Evolutionary conservation across 2,888 invertebrate genomes (phyloP).

Genomic region (Ormyrus rosae): DNA sequence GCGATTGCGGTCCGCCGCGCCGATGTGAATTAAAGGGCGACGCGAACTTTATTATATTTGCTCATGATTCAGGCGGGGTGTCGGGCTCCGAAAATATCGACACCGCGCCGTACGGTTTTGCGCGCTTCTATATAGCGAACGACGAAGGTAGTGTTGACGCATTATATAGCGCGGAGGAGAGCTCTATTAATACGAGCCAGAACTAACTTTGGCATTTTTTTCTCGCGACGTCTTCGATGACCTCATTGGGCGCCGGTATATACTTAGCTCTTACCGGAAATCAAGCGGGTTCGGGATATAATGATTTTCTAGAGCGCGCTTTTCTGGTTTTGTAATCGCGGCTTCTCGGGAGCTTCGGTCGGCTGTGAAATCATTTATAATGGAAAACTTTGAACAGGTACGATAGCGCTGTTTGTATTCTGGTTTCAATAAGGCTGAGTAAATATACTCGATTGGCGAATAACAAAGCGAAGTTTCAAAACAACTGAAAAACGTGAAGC

Average conservation of each 20-base stretch:
- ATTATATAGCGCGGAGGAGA: not conserved
- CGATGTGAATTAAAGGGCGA: conserved; percentile 62
- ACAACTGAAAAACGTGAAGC: conserved; percentile 25
- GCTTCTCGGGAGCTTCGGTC: not conserved
- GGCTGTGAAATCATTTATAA: conserved; percentile 6
- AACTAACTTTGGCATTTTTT: conserved; percentile 25
- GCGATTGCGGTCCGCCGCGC: conserved; percentile 58
- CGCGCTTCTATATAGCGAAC: conserved; percentile 18
- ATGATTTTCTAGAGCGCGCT: conserved; percentile 15
- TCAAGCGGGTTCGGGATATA: conserved; percentile 3
- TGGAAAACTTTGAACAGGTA: conserved; percentile 4
- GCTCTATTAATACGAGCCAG: conserved; percentile 46
- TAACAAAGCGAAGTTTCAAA: conserved; percentile 22
- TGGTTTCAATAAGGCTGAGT: conserved; percentile 7
- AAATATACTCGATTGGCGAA: conserved; percentile 30
- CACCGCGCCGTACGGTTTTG: not conserved
- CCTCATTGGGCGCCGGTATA: not conserved
- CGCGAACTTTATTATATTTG: conserved; percentile 60
- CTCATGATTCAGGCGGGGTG: conserved; percentile 57
- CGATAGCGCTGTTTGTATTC: conserved; percentile 32
- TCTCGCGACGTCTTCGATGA: not conserved
- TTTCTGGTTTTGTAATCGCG: not conserved
- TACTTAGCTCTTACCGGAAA: conserved; percentile 38
- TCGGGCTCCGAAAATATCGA: conserved; percentile 56
- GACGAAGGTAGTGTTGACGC: conserved; percentile 1